These are phyloP conservation scores for Drosophila bipectinata DNA, from an alignment of 1,140 invertebrate genomes.

Conservation along the genomic window DNA sequence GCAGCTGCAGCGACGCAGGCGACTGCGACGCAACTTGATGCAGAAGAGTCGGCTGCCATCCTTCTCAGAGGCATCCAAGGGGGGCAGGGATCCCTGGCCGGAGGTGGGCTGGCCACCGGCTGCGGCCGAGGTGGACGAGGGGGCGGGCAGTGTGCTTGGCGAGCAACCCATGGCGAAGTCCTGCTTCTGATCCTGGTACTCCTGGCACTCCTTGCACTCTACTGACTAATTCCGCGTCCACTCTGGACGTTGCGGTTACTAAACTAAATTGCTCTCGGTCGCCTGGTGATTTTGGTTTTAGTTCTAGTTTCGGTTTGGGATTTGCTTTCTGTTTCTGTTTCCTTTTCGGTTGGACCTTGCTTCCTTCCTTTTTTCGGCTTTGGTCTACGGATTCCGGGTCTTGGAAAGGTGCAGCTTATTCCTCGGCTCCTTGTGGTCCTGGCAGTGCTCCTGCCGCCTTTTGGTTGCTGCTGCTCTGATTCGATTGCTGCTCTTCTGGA, in stretches of 20 bases:
- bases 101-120: conserved; percentile 19
- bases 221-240: conserved; percentile 1
- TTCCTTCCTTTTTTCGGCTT: conserved; percentile 29
- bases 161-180: conserved; percentile 76
- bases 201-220: conserved; percentile 1
- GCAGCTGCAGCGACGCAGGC: conserved; percentile 75
- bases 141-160: conserved; percentile 69
- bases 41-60: conserved; percentile 77
- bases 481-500: conserved; percentile 37
- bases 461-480: conserved; percentile 40
- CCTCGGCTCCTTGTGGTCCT: conserved; percentile 12
- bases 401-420: conserved; percentile 33
- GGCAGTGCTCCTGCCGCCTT: conserved; percentile 21
- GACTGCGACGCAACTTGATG: conserved; percentile 76
- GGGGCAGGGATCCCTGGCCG: conserved; percentile 46
- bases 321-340: conserved; percentile 23
- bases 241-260: conserved; percentile 36
- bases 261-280: conserved; percentile 68
- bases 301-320: conserved; percentile 33
- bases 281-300: conserved; percentile 41
- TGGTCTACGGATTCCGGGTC: conserved; percentile 54
- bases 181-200: conserved; percentile 37
- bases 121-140: conserved; percentile 23
- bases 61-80: conserved; percentile 71
- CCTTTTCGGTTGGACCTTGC: conserved; percentile 20